Evolutionary conservation across 2,797 vertebrate genomes (phyloP).

Genomic region (Bradypodion pumilum): DNA sequence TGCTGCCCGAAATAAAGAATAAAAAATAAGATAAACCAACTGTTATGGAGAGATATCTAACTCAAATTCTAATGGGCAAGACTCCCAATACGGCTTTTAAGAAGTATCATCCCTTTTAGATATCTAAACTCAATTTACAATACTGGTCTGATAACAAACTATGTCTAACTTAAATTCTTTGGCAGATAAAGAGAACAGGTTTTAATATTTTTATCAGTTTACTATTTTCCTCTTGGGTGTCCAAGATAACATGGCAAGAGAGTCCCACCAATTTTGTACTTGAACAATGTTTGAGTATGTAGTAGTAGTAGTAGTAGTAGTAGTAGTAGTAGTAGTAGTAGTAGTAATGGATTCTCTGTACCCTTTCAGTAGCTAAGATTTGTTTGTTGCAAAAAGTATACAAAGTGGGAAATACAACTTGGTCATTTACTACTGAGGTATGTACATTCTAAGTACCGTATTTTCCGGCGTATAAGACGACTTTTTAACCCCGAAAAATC

Average conservation of each 20-base stretch:
- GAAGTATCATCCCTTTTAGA: not conserved
- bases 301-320: too few species aligned
- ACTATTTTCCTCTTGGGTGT: not conserved
- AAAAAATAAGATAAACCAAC: constrained; percentile 28
- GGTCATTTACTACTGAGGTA: not conserved
- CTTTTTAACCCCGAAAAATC: too few species aligned
- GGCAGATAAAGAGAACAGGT: not conserved
- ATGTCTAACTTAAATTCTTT: not conserved
- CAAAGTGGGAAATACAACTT: not conserved
- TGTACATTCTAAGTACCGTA: not conserved
- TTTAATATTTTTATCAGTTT: not conserved
- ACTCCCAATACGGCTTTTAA: constrained; percentile 31
- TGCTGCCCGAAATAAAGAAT: not conserved
- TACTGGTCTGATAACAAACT: not conserved
- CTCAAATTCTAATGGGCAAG: constrained; percentile 40
- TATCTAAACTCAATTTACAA: not conserved
- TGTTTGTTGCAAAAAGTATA: not conserved
- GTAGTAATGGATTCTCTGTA: too few species aligned
- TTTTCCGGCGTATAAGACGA: too few species aligned
- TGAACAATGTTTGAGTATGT: too few species aligned
- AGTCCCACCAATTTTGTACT: too few species aligned
- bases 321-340: too few species aligned
- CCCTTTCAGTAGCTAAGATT: too few species aligned
- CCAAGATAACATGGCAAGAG: too few species aligned
- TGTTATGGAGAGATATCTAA: constrained; percentile 35